These are phyloP conservation scores for Meganola albula DNA, from an alignment of 2,888 invertebrate species.

Conservation along the genomic window DNA sequence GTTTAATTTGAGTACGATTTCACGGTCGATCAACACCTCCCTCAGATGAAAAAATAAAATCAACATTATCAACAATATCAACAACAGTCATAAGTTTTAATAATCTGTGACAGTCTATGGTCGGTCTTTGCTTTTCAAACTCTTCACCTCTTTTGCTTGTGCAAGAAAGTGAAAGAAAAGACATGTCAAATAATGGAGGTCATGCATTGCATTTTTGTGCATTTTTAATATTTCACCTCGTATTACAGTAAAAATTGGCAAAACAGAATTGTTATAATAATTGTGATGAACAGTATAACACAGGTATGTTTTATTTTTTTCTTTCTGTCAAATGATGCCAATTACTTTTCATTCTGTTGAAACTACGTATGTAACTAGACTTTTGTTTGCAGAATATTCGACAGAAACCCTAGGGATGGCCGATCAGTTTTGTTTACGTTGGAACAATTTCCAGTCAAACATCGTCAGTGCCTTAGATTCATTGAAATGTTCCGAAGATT, in stretches of 20 bases:
- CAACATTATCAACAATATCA: too few relatives aligned
- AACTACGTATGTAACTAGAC: conserved; percentile 37
- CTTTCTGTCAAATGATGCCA: conserved; percentile 11
- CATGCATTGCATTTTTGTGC: conserved; percentile 72
- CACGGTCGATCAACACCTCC: too few relatives aligned
- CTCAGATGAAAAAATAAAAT: too few relatives aligned
- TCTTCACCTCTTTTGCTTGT: conserved; percentile 20
- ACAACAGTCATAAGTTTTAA: too few relatives aligned
- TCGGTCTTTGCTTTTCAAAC: conserved; percentile 2
- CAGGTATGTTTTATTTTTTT: conserved; percentile 31
- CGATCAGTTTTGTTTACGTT: conserved; percentile 85
- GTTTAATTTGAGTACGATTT: too few relatives aligned
- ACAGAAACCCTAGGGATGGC: conserved; percentile 63
- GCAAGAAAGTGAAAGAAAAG: conserved; percentile 57
- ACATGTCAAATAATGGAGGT: conserved; percentile 68
- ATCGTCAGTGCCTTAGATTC: conserved; percentile 84
- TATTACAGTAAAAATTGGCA: conserved; percentile 27
- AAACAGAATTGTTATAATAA: conserved; percentile 32
- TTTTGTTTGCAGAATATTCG: conserved; percentile 49
- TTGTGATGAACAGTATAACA: conserved; percentile 40
- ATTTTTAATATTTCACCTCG: conserved; percentile 36
- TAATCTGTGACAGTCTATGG: too few relatives aligned
- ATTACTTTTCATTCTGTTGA: conserved; percentile 23
- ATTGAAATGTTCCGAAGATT: conserved; percentile 82
- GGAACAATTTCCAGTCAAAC: conserved; percentile 85